Evolutionary conservation across 2,797 vertebrate genomes (phyloP), one percentile per base, ranked within the genome.

Genomic region (Rhinella marina): DNA sequence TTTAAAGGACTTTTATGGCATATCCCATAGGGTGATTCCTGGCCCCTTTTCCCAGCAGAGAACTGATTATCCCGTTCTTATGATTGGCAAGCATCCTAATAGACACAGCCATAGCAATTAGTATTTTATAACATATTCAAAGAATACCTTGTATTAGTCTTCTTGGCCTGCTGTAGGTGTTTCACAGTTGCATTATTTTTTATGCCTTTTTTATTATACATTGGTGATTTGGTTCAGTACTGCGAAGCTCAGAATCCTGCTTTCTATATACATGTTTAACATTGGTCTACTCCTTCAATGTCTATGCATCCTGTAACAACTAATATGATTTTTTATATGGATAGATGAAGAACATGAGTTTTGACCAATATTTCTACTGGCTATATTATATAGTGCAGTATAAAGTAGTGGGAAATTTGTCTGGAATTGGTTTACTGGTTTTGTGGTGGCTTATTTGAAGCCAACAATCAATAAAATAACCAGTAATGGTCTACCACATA

Each of bases 401-500:
- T 25, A 76, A 5, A 52, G 48, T 76, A 50, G 73, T n/a, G 41
- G 41, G 10, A n/a, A 19, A 23, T 23, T 48, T 50, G 19, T 76
- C 41, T 76, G 48, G 5, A 9, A 76, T 52, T 76, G 48, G 66
- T 32, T 70, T 70, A 70, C 32, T 70, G 66, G 73, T 76, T n/a
- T 25, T 76, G 73, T 52, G 73, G 41, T 76, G 23, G 41, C 21
- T 50, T 76, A 76, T 76, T 50, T 13, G 1, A 12, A 76, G 48
- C 73, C 73, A 50, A n/a, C 73, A 76, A 76, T 76, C 73, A 76
- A 76, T 76, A 76, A 52, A 12, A 76, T 76, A 50, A 52, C 3
- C 23, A n/a, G 73, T 50, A 50, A 2, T 76, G 73, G 73, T 76
- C 48, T 52, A 52, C 73, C 73, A 76, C 73, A 76, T 73, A 76